A percentile compares a stretch with the other conserved stretches of the same genome.
These are phyloP conservation scores for Bombylius discolor DNA, from an alignment of 2,888 invertebrate species.

Conservation along the genomic window DNA sequence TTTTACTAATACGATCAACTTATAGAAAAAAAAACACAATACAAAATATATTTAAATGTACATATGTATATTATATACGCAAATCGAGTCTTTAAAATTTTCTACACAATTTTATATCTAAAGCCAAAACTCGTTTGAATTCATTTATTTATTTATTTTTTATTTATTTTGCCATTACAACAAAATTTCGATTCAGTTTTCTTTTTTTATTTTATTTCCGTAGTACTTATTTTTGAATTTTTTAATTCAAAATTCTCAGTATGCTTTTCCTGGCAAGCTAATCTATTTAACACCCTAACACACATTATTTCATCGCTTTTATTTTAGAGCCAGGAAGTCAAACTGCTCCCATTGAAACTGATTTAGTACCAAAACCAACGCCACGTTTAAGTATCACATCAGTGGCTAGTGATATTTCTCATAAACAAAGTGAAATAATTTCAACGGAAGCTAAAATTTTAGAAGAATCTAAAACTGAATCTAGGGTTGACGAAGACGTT, in stretches of 20 bases:
- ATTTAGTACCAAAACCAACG: slow-evolving; percentile 38
- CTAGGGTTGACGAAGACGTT: slow-evolving; percentile 4
- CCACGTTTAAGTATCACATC: slow-evolving; percentile 35
- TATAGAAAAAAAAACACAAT: too few species aligned
- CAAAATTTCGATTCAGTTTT: too few species aligned
- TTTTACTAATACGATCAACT: too few species aligned
- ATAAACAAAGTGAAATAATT: slow-evolving; percentile 1
- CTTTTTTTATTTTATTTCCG: too few species aligned
- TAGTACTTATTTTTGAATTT: too few species aligned
- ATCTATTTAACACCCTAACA: slow-evolving; percentile 14
- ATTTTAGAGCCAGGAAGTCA: slow-evolving; percentile 37
- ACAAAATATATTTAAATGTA: too few species aligned
- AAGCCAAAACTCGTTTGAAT: too few species aligned
- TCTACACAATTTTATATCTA: too few species aligned
- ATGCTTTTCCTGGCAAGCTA: slow-evolving; percentile 11
- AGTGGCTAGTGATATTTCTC: slow-evolving; percentile 15
- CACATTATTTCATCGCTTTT: slow-evolving; percentile 26
- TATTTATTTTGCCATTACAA: too few species aligned
- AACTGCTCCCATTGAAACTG: slow-evolving; percentile 21
- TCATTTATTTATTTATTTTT: too few species aligned
- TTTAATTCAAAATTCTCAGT: slow-evolving; percentile 2
- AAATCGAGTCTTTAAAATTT: too few species aligned
- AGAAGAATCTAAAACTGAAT: not conserved
- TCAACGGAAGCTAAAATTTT: not conserved
- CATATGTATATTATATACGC: too few species aligned